These are phyloP conservation scores for Zygogramma bicolorata DNA, from an alignment of 2,888 invertebrate genomes.

Conservation along the genomic window DNA sequence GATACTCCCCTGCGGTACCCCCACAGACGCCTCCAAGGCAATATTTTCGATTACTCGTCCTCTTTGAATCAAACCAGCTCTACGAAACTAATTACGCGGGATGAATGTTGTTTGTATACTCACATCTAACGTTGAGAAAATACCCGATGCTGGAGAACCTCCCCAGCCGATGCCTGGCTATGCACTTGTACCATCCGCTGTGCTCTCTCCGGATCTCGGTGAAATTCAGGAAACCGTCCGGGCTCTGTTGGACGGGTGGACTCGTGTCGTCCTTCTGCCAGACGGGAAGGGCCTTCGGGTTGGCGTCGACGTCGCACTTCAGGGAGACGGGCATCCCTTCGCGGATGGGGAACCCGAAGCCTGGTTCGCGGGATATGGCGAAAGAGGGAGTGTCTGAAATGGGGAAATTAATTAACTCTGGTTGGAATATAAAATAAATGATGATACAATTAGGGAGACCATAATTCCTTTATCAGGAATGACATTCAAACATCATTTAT, in stretches of 20 bases:
- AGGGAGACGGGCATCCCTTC: constrained; percentile 91
- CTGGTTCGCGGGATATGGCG: constrained; percentile 92
- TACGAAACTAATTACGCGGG: too few relatives aligned
- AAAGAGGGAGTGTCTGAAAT: constrained; percentile 89
- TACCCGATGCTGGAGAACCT: constrained; percentile 92
- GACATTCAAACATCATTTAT: too few relatives aligned
- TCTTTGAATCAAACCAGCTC: neutral
- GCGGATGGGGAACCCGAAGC: constrained; percentile 88
- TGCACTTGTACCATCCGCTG: constrained; percentile 94
- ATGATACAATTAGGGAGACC: too few relatives aligned
- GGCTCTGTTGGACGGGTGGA: constrained; percentile 74
- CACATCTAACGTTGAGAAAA: constrained; percentile 89
- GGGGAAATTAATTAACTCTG: neutral
- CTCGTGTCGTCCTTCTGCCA: constrained; percentile 77
- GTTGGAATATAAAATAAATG: too few relatives aligned
- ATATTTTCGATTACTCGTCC: too few relatives aligned
- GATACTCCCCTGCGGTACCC: too few relatives aligned
- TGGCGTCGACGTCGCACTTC: constrained; percentile 94
- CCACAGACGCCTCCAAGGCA: too few relatives aligned
- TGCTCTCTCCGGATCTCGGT: constrained; percentile 82
- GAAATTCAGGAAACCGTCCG: constrained; percentile 88
- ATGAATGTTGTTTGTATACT: constrained; percentile 66
- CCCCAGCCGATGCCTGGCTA: constrained; percentile 84
- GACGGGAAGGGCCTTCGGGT: constrained; percentile 86
- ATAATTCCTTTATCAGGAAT: too few relatives aligned